A percentile compares a stretch with the other conserved stretches of the same genome.
These are phyloP conservation scores for Carcina quercana DNA, from an alignment of 2,888 invertebrate genomes.

Conservation along the genomic window DNA sequence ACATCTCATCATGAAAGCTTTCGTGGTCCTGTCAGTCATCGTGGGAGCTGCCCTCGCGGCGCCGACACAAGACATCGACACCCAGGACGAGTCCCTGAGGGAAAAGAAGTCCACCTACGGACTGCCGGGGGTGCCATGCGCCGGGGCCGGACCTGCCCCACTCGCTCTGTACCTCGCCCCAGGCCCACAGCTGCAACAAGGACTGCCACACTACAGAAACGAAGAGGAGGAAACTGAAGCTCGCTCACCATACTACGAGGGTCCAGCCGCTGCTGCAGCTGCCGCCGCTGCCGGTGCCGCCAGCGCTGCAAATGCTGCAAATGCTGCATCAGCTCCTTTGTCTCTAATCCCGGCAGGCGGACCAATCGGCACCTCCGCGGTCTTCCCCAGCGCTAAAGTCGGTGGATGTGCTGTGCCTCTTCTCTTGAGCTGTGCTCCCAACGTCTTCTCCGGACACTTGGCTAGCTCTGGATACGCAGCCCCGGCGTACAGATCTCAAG, in stretches of 20 bases:
- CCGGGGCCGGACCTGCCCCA: constrained; percentile 11
- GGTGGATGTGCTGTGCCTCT: constrained; percentile 25
- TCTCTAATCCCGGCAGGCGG: no score
- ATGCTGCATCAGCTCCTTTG: neutral
- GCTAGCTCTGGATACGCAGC: constrained; percentile 5
- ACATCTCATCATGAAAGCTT: constrained; percentile 20
- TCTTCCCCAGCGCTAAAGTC: constrained; percentile 24
- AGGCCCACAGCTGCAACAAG: constrained; percentile 3
- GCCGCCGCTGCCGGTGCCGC: neutral
- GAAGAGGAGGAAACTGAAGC: constrained; percentile 8
- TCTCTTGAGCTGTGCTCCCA: constrained; percentile 30
- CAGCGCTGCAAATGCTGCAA: neutral
- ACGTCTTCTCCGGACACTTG: constrained; percentile 25
- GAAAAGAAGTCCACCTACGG: constrained; percentile 16
- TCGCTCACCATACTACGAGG: constrained; percentile 11
- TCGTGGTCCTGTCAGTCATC: constrained; percentile 15
- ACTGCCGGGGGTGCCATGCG: constrained; percentile 4
- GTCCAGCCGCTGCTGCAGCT: neutral
- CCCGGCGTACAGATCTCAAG: constrained; percentile 3
- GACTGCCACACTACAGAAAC: constrained; percentile 19
- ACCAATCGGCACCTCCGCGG: no score
- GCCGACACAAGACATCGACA: constrained; percentile 9
- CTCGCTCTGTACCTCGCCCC: constrained; percentile 16
- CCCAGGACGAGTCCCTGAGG: constrained; percentile 6
- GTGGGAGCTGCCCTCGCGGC: constrained; percentile 17